These are phyloP conservation scores for Tetramorium alpestre DNA, from an alignment of 1,140 invertebrate species.

Conservation along the genomic window DNA sequence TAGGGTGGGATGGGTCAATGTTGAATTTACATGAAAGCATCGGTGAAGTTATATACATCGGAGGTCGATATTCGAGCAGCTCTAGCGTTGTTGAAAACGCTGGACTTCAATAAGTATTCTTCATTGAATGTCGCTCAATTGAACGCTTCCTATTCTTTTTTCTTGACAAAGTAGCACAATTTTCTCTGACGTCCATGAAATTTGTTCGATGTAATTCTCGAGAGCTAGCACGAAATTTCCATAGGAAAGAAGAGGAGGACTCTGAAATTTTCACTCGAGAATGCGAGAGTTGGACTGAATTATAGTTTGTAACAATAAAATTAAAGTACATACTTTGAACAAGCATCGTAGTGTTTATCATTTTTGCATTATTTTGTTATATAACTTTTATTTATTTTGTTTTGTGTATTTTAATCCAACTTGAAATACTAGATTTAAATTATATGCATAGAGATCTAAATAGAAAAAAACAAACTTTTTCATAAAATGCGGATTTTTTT, in stretches of 20 bases:
- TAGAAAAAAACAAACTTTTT: too few species aligned
- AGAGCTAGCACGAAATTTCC: not conserved
- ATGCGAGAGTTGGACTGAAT: constrained; percentile 11
- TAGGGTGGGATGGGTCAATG: constrained; percentile 55
- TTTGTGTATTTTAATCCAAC: not conserved
- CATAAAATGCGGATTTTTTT: too few species aligned
- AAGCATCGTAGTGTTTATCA: not conserved
- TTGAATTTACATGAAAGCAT: constrained; percentile 68
- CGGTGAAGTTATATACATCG: constrained; percentile 49
- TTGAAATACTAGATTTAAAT: not conserved
- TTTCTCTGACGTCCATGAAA: not conserved
- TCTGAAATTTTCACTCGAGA: constrained; percentile 12
- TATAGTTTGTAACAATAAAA: constrained; percentile 14
- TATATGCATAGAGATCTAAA: not conserved
- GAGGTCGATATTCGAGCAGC: constrained; percentile 4
- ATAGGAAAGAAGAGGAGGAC: not conserved
- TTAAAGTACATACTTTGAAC: constrained; percentile 33
- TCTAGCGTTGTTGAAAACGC: not conserved
- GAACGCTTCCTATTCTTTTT: not conserved
- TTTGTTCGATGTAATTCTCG: constrained; percentile 17
- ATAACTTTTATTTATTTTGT: constrained; percentile 23
- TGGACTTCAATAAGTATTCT: constrained; percentile 42
- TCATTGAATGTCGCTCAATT: not conserved
- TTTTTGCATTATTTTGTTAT: constrained; percentile 21
- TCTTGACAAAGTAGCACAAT: not conserved